Base-by-base conservation (phyloP, 2,888 invertebrate genomes). In the Rhodophaea formosa region DNA sequence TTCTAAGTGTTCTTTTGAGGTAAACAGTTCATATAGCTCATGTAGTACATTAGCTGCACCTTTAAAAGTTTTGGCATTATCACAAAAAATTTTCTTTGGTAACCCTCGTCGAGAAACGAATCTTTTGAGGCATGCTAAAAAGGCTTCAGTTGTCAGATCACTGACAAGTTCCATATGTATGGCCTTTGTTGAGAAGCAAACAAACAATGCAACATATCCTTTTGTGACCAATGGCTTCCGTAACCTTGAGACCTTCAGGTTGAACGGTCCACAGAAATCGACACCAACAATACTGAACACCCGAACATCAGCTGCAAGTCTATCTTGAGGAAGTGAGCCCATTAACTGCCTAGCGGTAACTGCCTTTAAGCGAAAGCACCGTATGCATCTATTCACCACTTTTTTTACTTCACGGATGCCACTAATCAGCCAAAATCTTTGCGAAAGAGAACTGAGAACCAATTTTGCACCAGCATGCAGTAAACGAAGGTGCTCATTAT, bases 51-150 rank as follows among this genome's bases (percentile, higher is more conserved):
- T 59, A 30, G 47, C 43, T 47, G 64, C 64, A 10, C 60, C 39
- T 15, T 58, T 59, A 49, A 59, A n/a, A n/a, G n/a, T 2, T 57
- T 61, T 61, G 10, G 56, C 62, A 54, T 64, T 64, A 35, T 64
- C 64, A 46, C 58, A 62, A 53, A 59, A 51, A 8, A 64, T 58
- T 15, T 62, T 49, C 0, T 8, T 47, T n/a, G 62, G 64, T 3
- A 58, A 8, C 1, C 62, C 62, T 35, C 63, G 14, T 29, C 65
- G 30, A 1, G 63, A 39, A 5, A 62, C 57, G 10, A 64, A 49
- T 8, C 64, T 58, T 46, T 53, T 61, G 3, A 65, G 43, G n/a
- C 56, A 58, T 8, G 61, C 60, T 12, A 62, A 52, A n/a, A 59
- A 65, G 0, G 58, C n/a, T 16, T 59, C 62, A 0, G 63, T 65